Evolutionary conservation across 2,888 invertebrate genomes (phyloP).

Genomic region (Tholera decimalis): DNA sequence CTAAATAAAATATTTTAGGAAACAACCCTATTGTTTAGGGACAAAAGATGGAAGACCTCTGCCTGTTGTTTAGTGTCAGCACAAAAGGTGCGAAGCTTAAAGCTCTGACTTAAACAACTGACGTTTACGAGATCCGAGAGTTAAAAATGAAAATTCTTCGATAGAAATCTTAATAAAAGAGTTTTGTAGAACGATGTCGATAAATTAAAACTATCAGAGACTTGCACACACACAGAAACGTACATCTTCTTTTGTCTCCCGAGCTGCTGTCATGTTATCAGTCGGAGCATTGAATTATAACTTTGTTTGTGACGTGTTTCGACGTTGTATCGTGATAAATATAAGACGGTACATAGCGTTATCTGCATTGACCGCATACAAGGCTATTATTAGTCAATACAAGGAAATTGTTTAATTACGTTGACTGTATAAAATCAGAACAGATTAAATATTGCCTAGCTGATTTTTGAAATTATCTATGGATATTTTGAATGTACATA

Average conservation of each 20-base stretch:
- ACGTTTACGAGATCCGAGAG: conserved; percentile 25
- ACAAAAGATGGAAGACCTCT: conserved; percentile 50
- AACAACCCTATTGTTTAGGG: conserved; percentile 51
- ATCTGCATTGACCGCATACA: conserved; percentile 72
- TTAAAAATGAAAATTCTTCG: conserved; percentile 3
- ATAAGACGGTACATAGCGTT: conserved; percentile 63
- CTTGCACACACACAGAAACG: background rate
- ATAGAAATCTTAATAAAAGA: background rate
- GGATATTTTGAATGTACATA: no score
- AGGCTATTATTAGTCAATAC: conserved; percentile 59
- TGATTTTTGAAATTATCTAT: no score
- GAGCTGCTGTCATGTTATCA: conserved; percentile 67
- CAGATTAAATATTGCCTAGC: no score
- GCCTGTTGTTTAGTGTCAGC: conserved; percentile 29
- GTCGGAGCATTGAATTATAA: conserved; percentile 71
- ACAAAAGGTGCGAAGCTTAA: conserved; percentile 38
- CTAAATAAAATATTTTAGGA: no score
- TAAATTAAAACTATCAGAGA: conserved; percentile 5
- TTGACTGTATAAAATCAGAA: no score
- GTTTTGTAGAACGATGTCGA: background rate
- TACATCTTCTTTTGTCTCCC: conserved; percentile 67
- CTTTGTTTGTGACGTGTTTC: conserved; percentile 71
- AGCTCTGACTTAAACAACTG: conserved; percentile 31
- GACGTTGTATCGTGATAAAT: conserved; percentile 52
- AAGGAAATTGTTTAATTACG: conserved; percentile 38